Evolutionary conservation across 2,888 invertebrate species (phyloP), one percentile per base, ranked within the genome.

Genomic region (Drosophila sordidula): DNA sequence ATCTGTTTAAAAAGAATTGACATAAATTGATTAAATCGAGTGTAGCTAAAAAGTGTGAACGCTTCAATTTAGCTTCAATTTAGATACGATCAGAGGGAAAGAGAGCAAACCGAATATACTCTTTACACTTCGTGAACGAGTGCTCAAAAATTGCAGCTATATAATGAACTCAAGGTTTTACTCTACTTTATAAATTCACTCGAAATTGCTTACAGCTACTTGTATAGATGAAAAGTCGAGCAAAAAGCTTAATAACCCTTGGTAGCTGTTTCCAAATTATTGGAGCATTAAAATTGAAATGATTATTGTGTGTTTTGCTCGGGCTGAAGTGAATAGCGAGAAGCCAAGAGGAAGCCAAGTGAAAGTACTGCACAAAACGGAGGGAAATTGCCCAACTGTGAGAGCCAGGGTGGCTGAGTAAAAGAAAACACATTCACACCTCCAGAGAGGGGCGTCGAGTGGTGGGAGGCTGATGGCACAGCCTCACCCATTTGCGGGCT

Each of bases 221-320:
- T 42, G 5, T 18, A 8, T 11, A 18, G 36, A 8, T 38, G 9
- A 8, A 51, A 12, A 29, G 5, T 29, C 39, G 32, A 16, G 8
- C 36, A 66, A 54, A 41, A 64, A 50, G 55, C 54, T 63, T 59
- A 77, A 73, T 73, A 80, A 81, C 82, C 83, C 79, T 81, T 85
- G 51, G 51, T 6, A 68, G 78, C 75, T 70, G 78, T 88, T 86
- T 70, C 69, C 76, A 76, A 88, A 86, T 86, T 84, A 86, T 86
- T 86, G 87, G 85, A 86, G 85, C 85, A 86, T 86, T 88, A 88
- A 88, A 87, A 86, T 88, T 87, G 81, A 75, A 87, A 80, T 86
- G 87, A 88, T 86, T 86, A 88, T 84, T 83, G 78, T 86, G 78
- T 85, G 84, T 68, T 77, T 67, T 70, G 76, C 63, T 61, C 62